These are phyloP conservation scores for Coleophora deauratella DNA, from an alignment of 2,888 invertebrate species.

Conservation along the genomic window DNA sequence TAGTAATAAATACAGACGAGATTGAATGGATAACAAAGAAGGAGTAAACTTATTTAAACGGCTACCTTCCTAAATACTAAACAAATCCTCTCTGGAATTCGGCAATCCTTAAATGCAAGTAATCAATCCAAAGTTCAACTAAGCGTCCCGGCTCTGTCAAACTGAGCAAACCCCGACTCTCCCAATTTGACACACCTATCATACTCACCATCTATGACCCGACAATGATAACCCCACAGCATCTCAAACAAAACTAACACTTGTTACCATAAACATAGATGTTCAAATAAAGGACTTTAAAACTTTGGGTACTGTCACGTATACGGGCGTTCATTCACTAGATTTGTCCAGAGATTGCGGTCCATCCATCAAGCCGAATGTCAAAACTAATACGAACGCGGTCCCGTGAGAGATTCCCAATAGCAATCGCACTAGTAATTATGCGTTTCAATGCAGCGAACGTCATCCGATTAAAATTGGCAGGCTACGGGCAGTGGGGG, in stretches of 20 bases:
- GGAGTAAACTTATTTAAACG: too few species aligned
- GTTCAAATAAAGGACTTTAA: slow-evolving; percentile 8
- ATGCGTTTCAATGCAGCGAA: slow-evolving; percentile 61
- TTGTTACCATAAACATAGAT: slow-evolving; percentile 19
- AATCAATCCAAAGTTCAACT: slow-evolving; percentile 50
- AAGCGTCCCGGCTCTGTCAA: slow-evolving; percentile 51
- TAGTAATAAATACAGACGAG: too few species aligned
- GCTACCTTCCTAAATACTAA: too few species aligned
- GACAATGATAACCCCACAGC: slow-evolving; percentile 14
- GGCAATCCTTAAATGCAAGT: slow-evolving; percentile 21
- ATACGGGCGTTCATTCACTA: slow-evolving; percentile 63
- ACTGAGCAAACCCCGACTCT: slow-evolving; percentile 40
- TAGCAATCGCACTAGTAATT: slow-evolving; percentile 55
- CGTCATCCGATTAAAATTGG: slow-evolving; percentile 71
- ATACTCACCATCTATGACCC: slow-evolving; percentile 33
- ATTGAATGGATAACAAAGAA: too few species aligned
- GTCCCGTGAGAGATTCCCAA: slow-evolving; percentile 66
- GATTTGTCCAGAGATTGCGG: slow-evolving; percentile 65
- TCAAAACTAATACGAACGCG: slow-evolving; percentile 69
- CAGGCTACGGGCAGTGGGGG: slow-evolving; percentile 51
- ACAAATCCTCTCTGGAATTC: neutral
- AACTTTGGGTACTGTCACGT: slow-evolving; percentile 25
- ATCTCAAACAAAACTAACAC: slow-evolving; percentile 19
- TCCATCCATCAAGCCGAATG: slow-evolving; percentile 71
- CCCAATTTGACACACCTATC: slow-evolving; percentile 62